Evolutionary conservation across 2,797 vertebrate species (phyloP).

Genomic region (Hemitrygon akajei): DNA sequence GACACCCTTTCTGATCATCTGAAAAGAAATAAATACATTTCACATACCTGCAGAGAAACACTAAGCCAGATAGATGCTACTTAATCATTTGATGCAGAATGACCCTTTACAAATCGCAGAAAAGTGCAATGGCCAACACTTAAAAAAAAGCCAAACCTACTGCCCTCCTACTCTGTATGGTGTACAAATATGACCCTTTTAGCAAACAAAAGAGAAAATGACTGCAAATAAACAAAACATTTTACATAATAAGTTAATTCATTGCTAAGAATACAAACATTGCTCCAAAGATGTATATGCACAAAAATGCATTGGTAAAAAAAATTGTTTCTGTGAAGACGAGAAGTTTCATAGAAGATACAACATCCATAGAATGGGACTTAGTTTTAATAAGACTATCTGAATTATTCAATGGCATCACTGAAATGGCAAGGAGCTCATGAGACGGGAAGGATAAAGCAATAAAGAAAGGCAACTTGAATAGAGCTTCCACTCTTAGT

Average conservation of each 20-base stretch:
- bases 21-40: constrained; percentile 47
- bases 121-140: too few relatives aligned
- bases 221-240: background rate
- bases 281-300: background rate
- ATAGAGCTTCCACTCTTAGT: background rate
- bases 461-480: background rate
- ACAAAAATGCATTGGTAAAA: background rate
- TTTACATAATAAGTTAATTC: background rate
- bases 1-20: constrained; percentile 98
- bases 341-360: background rate
- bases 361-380: background rate
- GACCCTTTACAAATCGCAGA: background rate
- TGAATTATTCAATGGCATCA: background rate
- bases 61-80: background rate
- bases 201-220: background rate
- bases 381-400: background rate
- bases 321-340: constrained; percentile 2
- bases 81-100: background rate
- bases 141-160: too few relatives aligned
- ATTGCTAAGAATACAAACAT: background rate
- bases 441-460: background rate
- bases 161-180: background rate
- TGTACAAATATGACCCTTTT: background rate
- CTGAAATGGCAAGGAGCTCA: background rate
- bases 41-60: background rate